phyloP scores from a whole-genome alignment of 2,113 vertebrate genomes.

The Scolopax mira region DNA sequence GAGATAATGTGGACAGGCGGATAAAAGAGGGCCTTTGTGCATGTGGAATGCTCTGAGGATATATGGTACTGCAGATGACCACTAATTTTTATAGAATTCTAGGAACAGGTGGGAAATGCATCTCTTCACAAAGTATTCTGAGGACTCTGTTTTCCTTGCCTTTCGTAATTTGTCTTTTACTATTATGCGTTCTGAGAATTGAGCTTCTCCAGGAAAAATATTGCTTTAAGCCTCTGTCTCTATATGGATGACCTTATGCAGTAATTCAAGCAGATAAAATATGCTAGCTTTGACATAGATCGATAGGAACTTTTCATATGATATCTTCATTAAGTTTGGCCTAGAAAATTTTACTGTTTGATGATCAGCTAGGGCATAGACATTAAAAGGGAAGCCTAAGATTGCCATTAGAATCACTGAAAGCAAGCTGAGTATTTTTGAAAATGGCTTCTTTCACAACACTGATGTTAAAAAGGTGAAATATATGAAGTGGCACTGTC shows the following conservation, averaged over 20 bases:
- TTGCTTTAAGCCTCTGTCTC: background rate
- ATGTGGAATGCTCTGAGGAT: background rate
- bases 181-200: background rate
- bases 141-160: background rate
- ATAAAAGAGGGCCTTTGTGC: background rate
- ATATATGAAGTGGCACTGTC: background rate
- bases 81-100: slow-evolving; percentile 1
- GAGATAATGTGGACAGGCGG: background rate
- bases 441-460: background rate
- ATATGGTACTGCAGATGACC: background rate
- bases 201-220: background rate
- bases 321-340: background rate
- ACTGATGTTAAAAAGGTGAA: background rate
- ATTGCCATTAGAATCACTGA: background rate
- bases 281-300: background rate
- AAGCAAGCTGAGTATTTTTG: background rate
- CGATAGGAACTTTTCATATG: background rate
- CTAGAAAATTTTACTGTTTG: background rate
- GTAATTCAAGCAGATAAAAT: background rate
- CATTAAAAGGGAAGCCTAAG: background rate
- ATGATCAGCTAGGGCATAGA: background rate
- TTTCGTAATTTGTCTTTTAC: background rate
- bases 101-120: slow-evolving; percentile 24
- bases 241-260: background rate
- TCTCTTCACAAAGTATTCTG: background rate